phyloP scores from a whole-genome alignment of 1,140 invertebrate species.

The Brachystomella parvula region DNA sequence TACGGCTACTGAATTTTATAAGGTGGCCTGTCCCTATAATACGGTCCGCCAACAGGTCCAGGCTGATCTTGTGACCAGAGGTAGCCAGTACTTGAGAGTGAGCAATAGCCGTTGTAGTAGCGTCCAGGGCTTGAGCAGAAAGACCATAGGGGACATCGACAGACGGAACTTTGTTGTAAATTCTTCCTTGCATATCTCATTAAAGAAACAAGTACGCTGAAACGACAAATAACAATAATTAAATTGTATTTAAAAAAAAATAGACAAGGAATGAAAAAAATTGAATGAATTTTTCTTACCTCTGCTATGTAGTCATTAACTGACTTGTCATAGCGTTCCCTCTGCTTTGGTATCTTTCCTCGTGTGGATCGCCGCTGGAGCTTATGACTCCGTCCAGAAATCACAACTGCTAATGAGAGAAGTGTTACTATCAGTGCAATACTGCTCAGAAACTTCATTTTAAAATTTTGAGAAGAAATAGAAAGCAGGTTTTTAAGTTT shows the following conservation, averaged over 20 bases:
- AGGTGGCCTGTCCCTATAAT: not conserved
- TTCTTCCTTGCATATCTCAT: conserved; percentile 77
- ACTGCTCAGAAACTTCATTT: too few relatives aligned
- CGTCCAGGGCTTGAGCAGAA: conserved; percentile 76
- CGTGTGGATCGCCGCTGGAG: conserved; percentile 7
- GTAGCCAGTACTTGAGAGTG: conserved; percentile 81
- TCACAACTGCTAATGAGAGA: not conserved
- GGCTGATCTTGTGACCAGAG: conserved; percentile 41
- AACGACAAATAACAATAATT: conserved; percentile 31
- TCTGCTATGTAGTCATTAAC: conserved; percentile 69
- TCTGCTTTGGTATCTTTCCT: conserved; percentile 4
- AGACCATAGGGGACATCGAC: conserved; percentile 75
- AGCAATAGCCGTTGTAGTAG: conserved; percentile 83
- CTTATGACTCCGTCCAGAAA: not conserved
- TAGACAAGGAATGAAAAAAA: not conserved
- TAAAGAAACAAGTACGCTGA: conserved; percentile 84
- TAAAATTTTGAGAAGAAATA: not conserved
- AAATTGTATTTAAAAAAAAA: conserved; percentile 17
- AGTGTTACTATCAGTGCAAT: conserved; percentile 4
- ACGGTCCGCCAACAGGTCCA: not conserved
- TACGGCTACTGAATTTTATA: not conserved
- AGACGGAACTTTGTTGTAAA: conserved; percentile 56
- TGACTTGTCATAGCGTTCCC: conserved; percentile 53
- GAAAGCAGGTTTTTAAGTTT: not conserved
- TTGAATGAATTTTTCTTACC: conserved; percentile 46